These are phyloP conservation scores for Emesis furor DNA, from an alignment of 2,888 invertebrate genomes.

Conservation along the genomic window DNA sequence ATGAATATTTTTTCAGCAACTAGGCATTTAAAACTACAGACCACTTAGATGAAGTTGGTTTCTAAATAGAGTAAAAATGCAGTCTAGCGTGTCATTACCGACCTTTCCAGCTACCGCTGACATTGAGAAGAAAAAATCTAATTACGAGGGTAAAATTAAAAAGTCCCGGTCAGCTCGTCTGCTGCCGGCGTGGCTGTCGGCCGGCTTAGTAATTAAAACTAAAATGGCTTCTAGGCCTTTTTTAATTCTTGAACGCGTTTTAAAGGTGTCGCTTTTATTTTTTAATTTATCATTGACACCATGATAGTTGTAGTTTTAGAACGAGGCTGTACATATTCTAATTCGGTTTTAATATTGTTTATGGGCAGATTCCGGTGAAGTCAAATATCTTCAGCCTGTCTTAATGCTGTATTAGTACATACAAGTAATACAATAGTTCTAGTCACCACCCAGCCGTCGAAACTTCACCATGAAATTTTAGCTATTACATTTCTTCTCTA, in stretches of 20 bases:
- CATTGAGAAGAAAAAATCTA: slow-evolving; percentile 81
- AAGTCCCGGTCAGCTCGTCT: slow-evolving; percentile 78
- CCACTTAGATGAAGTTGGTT: slow-evolving; percentile 17
- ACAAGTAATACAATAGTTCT: too few species aligned
- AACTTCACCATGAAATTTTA: too few species aligned
- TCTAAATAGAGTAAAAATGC: slow-evolving; percentile 30
- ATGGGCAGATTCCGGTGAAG: too few species aligned
- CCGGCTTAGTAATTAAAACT: slow-evolving; percentile 84
- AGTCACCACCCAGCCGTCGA: too few species aligned
- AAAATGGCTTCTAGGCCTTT: slow-evolving; percentile 74
- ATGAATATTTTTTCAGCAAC: slow-evolving; percentile 17
- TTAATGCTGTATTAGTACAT: too few species aligned
- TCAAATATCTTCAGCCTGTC: too few species aligned
- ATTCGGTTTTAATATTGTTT: too few species aligned
- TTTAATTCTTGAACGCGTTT: slow-evolving; percentile 44
- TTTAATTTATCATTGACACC: slow-evolving; percentile 12
- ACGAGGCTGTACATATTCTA: too few species aligned
- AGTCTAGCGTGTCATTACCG: slow-evolving; percentile 53
- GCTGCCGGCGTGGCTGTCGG: slow-evolving; percentile 77
- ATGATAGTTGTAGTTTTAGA: neutral
- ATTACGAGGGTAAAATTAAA: slow-evolving; percentile 86
- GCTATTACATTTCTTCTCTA: too few species aligned
- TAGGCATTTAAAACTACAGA: slow-evolving; percentile 15
- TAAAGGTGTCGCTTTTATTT: slow-evolving; percentile 5
- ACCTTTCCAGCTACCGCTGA: slow-evolving; percentile 53